phyloP scores from a whole-genome alignment of 2,113 vertebrate species.

The Leuciscus idus region DNA sequence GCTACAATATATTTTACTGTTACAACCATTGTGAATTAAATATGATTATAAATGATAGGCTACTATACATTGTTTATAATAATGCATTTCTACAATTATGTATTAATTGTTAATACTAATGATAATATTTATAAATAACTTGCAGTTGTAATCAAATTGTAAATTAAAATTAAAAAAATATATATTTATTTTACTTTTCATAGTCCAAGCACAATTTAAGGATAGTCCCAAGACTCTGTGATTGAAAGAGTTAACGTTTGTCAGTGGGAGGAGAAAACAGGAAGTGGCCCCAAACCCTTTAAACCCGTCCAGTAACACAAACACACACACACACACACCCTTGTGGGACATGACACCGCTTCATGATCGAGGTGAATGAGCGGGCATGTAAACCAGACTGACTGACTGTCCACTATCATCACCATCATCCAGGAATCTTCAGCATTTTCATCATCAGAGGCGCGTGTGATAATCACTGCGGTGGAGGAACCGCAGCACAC shows the following conservation, averaged over 20 bases:
- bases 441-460: background rate
- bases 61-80: background rate
- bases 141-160: background rate
- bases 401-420: background rate
- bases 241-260: slow-evolving; percentile 28
- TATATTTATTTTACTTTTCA: background rate
- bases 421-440: background rate
- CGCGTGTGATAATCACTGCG: background rate
- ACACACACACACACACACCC: background rate
- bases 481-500: background rate
- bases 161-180: background rate
- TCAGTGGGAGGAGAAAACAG: slow-evolving; percentile 28
- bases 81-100: background rate
- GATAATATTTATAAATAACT: background rate
- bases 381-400: background rate
- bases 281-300: slow-evolving; percentile 34
- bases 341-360: background rate
- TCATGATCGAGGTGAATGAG: background rate
- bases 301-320: background rate
- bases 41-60: background rate
- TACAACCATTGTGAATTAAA: no score
- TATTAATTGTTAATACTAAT: background rate
- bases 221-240: background rate
- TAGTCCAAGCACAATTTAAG: background rate
- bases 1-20: background rate